Evolutionary conservation across 2,888 invertebrate species (phyloP).

Genomic region (Caradrina clavipalpis): DNA sequence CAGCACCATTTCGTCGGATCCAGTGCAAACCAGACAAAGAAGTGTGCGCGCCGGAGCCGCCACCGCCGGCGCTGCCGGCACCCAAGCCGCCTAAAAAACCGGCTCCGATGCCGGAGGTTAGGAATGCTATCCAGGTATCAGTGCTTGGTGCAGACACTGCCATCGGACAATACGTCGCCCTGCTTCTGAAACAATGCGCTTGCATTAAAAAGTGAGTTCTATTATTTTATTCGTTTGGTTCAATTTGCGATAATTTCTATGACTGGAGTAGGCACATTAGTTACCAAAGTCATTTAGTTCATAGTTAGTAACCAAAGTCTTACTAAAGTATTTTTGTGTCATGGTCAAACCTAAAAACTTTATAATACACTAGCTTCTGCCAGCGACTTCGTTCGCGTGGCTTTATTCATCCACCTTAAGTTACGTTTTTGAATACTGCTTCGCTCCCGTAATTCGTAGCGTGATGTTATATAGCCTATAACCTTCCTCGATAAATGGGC

Average conservation of each 20-base stretch:
- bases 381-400: too few relatives aligned
- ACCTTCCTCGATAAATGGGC: too few relatives aligned
- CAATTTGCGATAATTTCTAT: background rate
- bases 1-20: constrained; percentile 84
- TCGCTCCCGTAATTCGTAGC: too few relatives aligned
- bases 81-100: constrained; percentile 68
- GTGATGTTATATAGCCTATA: too few relatives aligned
- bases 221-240: background rate
- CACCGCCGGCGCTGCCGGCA: constrained; percentile 73
- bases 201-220: constrained; percentile 83
- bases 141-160: constrained; percentile 89
- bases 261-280: too few relatives aligned
- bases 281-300: too few relatives aligned
- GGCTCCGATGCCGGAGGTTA: constrained; percentile 71
- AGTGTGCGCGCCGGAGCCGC: constrained; percentile 61
- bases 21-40: constrained; percentile 64
- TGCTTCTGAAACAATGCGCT: constrained; percentile 90
- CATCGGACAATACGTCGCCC: constrained; percentile 86
- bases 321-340: too few relatives aligned
- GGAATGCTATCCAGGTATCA: constrained; percentile 83
- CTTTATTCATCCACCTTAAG: too few relatives aligned
- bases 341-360: background rate
- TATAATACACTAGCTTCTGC: too few relatives aligned
- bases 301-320: background rate
- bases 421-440: too few relatives aligned